These are phyloP conservation scores for Antrozous pallidus DNA, from an alignment of 2,797 vertebrate genomes.

Conservation along the genomic window DNA sequence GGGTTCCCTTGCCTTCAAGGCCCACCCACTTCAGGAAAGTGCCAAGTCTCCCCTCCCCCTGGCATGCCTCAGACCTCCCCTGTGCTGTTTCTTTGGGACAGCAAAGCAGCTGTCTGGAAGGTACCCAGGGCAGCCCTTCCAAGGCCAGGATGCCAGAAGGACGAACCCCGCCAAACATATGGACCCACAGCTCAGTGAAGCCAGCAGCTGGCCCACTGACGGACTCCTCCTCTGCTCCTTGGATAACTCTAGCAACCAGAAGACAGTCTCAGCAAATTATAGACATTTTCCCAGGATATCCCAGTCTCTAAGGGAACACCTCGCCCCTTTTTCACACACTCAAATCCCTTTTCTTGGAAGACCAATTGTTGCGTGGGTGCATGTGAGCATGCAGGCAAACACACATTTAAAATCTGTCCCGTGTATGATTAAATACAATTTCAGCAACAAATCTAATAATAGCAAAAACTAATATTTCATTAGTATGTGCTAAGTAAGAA, in stretches of 20 bases:
- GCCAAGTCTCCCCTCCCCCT: neutral
- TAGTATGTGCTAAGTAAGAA: neutral
- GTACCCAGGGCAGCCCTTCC: constrained; percentile 20
- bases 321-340: constrained; percentile 62
- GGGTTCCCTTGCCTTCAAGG: neutral
- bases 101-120: constrained; percentile 53
- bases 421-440: neutral
- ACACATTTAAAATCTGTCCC: neutral
- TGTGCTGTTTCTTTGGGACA: neutral
- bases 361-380: neutral
- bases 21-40: neutral
- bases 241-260: constrained; percentile 53
- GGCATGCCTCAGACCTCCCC: neutral
- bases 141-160: neutral
- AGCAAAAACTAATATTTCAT: neutral
- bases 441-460: neutral
- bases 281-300: constrained; percentile 69
- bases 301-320: constrained; percentile 49
- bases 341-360: constrained; percentile 53
- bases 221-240: constrained; percentile 29
- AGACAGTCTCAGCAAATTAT: constrained; percentile 61
- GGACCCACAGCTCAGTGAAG: neutral
- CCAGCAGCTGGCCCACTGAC: constrained; percentile 64
- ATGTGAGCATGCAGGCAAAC: neutral
- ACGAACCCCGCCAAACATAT: constrained; percentile 49